phyloP scores from a whole-genome alignment of 2,888 invertebrate species.

The Dascillus cervinus region DNA sequence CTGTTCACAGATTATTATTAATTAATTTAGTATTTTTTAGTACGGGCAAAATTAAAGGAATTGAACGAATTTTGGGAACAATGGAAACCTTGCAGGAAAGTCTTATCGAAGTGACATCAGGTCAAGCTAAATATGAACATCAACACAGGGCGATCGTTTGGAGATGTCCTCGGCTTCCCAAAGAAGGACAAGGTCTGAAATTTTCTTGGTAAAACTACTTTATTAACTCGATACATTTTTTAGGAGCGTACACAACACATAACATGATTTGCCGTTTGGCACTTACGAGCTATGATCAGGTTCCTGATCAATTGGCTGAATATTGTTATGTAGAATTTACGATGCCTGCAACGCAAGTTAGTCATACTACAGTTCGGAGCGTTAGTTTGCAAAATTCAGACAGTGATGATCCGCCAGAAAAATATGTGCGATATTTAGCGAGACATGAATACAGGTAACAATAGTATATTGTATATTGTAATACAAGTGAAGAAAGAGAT shows the following conservation, averaged over 20 bases:
- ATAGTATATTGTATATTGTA: too few relatives aligned
- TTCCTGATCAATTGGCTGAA: constrained; percentile 87
- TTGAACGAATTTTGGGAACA: constrained; percentile 84
- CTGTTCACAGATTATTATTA: background rate
- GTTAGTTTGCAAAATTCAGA: constrained; percentile 83
- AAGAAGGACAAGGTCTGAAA: constrained; percentile 88
- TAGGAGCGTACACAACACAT: constrained; percentile 97
- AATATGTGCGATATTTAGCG: constrained; percentile 94
- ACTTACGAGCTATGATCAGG: constrained; percentile 93
- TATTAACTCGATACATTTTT: constrained; percentile 15
- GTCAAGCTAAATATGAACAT: constrained; percentile 97
- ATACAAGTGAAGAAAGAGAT: too few relatives aligned
- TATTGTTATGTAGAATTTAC: constrained; percentile 93
- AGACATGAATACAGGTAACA: constrained; percentile 87
- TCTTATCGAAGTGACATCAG: constrained; percentile 91
- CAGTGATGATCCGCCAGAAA: constrained; percentile 88
- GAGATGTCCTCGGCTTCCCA: constrained; percentile 95
- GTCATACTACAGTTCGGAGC: constrained; percentile 93
- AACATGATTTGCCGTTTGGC: constrained; percentile 91
- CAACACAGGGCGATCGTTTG: constrained; percentile 96
- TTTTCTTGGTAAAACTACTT: background rate
- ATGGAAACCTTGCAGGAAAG: constrained; percentile 87
- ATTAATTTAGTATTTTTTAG: constrained; percentile 33
- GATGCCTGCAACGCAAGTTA: constrained; percentile 94
- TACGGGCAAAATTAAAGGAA: constrained; percentile 87